phyloP scores from a whole-genome alignment of 2,797 vertebrate genomes.

The Hipposideros larvatus region DNA sequence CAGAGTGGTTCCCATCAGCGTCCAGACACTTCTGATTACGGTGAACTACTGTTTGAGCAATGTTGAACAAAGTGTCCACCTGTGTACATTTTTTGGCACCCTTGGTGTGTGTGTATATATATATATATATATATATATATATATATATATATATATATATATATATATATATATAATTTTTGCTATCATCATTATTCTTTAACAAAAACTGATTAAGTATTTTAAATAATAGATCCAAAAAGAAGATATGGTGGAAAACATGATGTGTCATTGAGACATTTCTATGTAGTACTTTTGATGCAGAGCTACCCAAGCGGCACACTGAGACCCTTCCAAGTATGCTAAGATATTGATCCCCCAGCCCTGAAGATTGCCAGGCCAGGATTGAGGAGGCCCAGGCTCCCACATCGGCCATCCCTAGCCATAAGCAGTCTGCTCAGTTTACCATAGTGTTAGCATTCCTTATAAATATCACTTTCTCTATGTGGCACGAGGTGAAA shows the following conservation, averaged over 20 bases:
- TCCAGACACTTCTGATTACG: too few species aligned
- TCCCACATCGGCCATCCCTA: not conserved
- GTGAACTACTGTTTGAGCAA: too few species aligned
- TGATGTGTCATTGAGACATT: not conserved
- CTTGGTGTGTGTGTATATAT: too few species aligned
- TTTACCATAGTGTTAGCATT: not conserved
- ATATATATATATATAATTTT: not conserved
- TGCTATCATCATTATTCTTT: not conserved
- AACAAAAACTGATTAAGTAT: not conserved
- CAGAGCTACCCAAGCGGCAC: not conserved
- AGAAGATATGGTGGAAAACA: not conserved
- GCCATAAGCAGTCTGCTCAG: not conserved
- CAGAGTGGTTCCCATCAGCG: too few species aligned
- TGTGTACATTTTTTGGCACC: too few species aligned
- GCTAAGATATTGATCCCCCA: not conserved
- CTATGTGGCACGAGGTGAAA: not conserved
- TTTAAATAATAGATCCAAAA: not conserved
- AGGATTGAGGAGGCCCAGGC: not conserved
- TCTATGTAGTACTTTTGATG: not conserved
- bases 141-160: not conserved
- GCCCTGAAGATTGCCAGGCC: not conserved
- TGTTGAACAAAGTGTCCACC: too few species aligned
- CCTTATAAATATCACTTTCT: not conserved
- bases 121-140: not conserved
- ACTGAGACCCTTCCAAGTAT: not conserved